Conservation (phyloP, 2,797 vertebrate species). For the Salarias fasciatus region DNA sequence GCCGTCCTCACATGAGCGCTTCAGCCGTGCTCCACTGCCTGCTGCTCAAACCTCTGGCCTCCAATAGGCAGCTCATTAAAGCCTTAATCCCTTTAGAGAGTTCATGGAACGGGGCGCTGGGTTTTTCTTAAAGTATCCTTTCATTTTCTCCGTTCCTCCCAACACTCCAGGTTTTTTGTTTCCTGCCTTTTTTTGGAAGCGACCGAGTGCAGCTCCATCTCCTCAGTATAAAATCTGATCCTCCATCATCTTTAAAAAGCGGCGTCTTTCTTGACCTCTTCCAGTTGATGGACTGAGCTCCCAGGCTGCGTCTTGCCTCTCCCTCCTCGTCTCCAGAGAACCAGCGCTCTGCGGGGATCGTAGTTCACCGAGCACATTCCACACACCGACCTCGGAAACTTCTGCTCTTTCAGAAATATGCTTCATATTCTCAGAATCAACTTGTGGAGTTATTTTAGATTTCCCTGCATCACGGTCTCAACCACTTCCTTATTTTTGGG, state of each 20-base stretch:
- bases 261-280: slow-evolving; percentile 48
- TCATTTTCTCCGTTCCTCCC: slow-evolving; percentile 21
- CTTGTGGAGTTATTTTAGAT: neutral
- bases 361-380: slow-evolving; percentile 42
- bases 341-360: slow-evolving; percentile 29
- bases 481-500: neutral
- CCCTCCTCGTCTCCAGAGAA: slow-evolving; percentile 36
- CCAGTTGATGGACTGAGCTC: slow-evolving; percentile 54
- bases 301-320: slow-evolving; percentile 41
- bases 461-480: neutral
- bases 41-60: slow-evolving; percentile 54
- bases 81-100: slow-evolving; percentile 71
- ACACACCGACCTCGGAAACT: slow-evolving; percentile 7
- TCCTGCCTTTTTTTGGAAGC: neutral
- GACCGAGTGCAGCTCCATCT: too few species aligned
- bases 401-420: slow-evolving; percentile 2
- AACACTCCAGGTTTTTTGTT: too few species aligned
- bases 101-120: slow-evolving; percentile 47
- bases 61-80: slow-evolving; percentile 73
- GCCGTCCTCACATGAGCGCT: slow-evolving; percentile 55
- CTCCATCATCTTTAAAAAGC: slow-evolving; percentile 44
- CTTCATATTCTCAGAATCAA: neutral
- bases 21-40: slow-evolving; percentile 43
- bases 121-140: slow-evolving; percentile 38
- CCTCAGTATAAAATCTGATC: slow-evolving; percentile 18